These are phyloP conservation scores for Pseudomugil gertrudae DNA, from an alignment of 2,797 vertebrate species.

Conservation along the genomic window DNA sequence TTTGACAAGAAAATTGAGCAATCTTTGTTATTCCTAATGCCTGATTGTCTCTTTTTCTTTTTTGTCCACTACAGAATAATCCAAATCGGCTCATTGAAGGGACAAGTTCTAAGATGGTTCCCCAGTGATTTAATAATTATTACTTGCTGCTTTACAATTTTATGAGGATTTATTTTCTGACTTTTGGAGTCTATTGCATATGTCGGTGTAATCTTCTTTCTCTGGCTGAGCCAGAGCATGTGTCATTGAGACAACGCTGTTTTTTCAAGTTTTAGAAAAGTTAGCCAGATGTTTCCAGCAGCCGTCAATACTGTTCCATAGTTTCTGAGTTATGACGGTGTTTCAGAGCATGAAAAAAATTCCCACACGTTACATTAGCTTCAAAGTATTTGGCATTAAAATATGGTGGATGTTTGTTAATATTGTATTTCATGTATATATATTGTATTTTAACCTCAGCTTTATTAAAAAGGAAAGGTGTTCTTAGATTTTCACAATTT, in stretches of 20 bases:
- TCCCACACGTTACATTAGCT: no score
- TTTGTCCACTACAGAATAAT: conserved; percentile 23
- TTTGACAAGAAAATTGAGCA: background rate
- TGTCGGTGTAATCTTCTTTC: background rate
- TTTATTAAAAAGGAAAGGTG: background rate
- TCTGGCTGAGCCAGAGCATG: no score
- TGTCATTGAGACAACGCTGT: background rate
- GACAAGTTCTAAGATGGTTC: background rate
- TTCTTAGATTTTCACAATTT: background rate
- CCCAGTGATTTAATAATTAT: background rate
- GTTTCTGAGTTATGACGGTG: background rate
- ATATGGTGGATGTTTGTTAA: background rate
- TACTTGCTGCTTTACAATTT: background rate
- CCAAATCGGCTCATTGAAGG: background rate
- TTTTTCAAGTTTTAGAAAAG: background rate
- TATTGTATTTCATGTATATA: background rate
- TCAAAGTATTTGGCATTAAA: no score
- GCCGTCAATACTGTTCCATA: no score
- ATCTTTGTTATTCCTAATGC: background rate
- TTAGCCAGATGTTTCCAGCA: background rate
- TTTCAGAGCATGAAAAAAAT: no score
- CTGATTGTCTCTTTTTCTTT: background rate
- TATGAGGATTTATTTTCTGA: background rate
- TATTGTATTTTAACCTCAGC: background rate
- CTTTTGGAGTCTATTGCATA: background rate